Conservation (phyloP, 2,113 vertebrate genomes). For the Monopterus albus region DNA sequence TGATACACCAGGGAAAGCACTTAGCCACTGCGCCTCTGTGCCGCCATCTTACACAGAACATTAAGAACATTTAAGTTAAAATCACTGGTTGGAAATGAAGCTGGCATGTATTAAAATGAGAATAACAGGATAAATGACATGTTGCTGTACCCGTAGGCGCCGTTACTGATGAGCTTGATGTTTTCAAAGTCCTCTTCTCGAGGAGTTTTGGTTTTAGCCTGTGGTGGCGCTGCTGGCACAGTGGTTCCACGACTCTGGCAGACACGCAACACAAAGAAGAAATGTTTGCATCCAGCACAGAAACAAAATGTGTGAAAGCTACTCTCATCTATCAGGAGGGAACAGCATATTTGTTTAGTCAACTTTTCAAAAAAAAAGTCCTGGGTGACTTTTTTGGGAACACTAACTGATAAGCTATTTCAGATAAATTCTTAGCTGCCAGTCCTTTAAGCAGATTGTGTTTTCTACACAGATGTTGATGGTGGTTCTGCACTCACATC, state of each 20-base stretch:
- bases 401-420: too few relatives aligned
- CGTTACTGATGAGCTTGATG: slow-evolving; percentile 98
- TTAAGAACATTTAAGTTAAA: background rate
- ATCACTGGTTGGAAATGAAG: background rate
- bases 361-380: too few relatives aligned
- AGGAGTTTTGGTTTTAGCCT: slow-evolving; percentile 89
- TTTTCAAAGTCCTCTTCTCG: slow-evolving; percentile 97
- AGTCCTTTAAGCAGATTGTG: too few relatives aligned
- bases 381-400: too few relatives aligned
- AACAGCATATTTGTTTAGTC: too few relatives aligned
- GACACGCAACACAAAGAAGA: background rate
- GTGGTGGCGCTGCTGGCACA: slow-evolving; percentile 72
- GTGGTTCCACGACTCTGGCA: slow-evolving; percentile 85
- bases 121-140: background rate
- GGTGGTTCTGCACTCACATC: slow-evolving; percentile 82
- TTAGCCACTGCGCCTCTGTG: too few relatives aligned
- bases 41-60: too few relatives aligned
- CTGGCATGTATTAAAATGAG: background rate
- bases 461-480: too few relatives aligned
- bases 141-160: slow-evolving; percentile 90
- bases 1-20: too few relatives aligned
- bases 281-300: background rate
- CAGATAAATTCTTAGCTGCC: too few relatives aligned
- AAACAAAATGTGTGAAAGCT: too few relatives aligned
- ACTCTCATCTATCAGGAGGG: too few relatives aligned